Conservation (phyloP, 53 echinoderm and acorn worm species). For the Holothuria leucospilota region DNA sequence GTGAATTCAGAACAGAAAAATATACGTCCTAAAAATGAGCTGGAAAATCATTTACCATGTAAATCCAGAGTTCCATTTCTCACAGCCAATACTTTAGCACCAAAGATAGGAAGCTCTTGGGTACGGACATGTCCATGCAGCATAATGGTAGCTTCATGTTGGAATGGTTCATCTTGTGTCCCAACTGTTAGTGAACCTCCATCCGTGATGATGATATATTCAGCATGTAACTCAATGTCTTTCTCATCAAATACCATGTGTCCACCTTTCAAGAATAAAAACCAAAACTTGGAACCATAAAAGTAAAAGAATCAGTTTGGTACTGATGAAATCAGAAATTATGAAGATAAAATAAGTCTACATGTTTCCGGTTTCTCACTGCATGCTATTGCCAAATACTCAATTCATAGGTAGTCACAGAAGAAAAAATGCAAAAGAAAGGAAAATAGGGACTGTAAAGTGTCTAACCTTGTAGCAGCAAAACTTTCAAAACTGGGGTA, state of each 20-base stretch:
- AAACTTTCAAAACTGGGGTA: conserved; percentile 80
- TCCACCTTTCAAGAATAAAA: conserved; percentile 61
- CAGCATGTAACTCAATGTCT: conserved; percentile 80
- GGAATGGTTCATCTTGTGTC: conserved; percentile 85
- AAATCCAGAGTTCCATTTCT: conserved; percentile 91
- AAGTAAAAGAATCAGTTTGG: too few species aligned
- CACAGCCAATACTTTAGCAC: conserved; percentile 90
- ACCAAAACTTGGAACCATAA: not conserved
- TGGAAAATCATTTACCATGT: conserved; percentile 66
- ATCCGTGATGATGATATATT: conserved; percentile 86
- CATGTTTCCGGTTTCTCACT: too few species aligned
- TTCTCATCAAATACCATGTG: conserved; percentile 83
- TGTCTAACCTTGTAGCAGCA: conserved; percentile 76
- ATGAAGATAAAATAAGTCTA: too few species aligned
- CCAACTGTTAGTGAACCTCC: conserved; percentile 78
- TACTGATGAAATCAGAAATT: too few species aligned
- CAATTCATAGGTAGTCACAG: too few species aligned
- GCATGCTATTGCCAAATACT: too few species aligned
- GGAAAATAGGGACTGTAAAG: too few species aligned
- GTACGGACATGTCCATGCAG: conserved; percentile 85
- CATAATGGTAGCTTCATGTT: conserved; percentile 84
- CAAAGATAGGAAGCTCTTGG: conserved; percentile 84
- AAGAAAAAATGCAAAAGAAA: too few species aligned
- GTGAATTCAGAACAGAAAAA: too few species aligned
- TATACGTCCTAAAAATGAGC: too few species aligned